phyloP scores from a whole-genome alignment of 2,797 vertebrate genomes.

The Thripadectes ignobilis region DNA sequence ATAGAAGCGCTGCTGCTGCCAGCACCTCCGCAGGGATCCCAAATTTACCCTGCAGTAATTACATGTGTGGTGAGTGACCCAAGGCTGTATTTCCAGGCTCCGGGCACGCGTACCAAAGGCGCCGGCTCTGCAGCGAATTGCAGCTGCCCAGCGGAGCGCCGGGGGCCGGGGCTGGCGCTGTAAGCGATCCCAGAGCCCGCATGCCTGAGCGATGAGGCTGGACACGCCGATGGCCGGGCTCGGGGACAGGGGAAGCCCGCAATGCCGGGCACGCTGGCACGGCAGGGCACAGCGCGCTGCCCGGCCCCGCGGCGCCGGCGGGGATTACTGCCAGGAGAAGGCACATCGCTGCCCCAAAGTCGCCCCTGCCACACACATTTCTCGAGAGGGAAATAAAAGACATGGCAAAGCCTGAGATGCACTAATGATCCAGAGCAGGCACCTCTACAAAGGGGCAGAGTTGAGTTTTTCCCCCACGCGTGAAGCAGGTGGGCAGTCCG shows the following conservation, averaged over 20 bases:
- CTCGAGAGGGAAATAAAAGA: background rate
- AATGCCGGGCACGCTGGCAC: background rate
- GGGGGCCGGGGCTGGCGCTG: background rate
- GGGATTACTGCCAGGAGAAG: background rate
- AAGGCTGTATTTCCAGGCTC: background rate
- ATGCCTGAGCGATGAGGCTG: background rate
- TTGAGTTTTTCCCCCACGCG: rapidly evolving
- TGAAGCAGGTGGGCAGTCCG: rapidly evolving
- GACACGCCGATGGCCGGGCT: background rate
- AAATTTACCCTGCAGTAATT: background rate
- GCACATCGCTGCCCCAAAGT: background rate
- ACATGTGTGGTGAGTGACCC: background rate
- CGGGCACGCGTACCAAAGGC: background rate
- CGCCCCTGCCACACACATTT: rapidly evolving
- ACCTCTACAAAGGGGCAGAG: background rate
- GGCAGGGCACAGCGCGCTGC: background rate
- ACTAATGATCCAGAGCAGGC: background rate
- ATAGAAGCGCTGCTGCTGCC: background rate
- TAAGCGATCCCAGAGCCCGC: background rate
- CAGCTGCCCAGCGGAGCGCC: background rate
- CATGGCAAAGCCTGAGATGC: background rate
- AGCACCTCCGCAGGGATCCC: background rate
- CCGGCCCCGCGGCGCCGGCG: background rate
- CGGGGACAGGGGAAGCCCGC: background rate
- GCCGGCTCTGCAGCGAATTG: background rate